Conservation (phyloP, 2,113 vertebrate genomes). For the Choloepus hoffmanni region DNA sequence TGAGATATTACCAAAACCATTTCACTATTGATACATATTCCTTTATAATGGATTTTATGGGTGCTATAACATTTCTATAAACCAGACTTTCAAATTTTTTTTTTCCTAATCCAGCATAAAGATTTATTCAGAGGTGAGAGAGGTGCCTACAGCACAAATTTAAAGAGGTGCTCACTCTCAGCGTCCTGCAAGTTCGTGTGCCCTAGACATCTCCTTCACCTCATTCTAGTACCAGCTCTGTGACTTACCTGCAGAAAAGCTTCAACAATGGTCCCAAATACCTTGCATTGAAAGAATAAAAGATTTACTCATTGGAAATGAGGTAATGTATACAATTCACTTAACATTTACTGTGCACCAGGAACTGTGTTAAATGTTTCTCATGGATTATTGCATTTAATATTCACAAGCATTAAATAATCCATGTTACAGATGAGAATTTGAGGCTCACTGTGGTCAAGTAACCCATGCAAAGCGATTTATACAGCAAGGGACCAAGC, state of each 20-base stretch:
- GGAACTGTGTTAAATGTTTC: not conserved
- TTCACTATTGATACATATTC: not conserved
- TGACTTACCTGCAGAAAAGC: not conserved
- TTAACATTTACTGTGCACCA: not conserved
- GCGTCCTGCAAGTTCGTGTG: rapidly evolving
- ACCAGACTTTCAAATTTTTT: not conserved
- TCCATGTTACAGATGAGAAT: not conserved
- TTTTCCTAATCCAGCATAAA: not conserved
- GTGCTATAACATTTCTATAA: not conserved
- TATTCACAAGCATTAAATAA: not conserved
- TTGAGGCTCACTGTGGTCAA: not conserved
- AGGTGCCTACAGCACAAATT: not conserved
- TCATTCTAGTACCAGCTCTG: not conserved
- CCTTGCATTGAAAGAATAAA: not conserved
- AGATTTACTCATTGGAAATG: not conserved
- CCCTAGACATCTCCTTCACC: rapidly evolving
- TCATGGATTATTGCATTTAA: not conserved
- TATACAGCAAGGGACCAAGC: not conserved
- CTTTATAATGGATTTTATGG: conserved; percentile 43
- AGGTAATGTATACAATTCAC: not conserved
- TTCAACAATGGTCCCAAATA: not conserved
- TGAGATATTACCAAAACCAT: not conserved
- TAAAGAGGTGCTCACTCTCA: not conserved
- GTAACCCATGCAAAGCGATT: not conserved
- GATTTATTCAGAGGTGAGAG: not conserved